Evolutionary conservation across 2,113 vertebrate genomes (phyloP), one percentile per base, ranked within the genome.

Genomic region (Columba livia): DNA sequence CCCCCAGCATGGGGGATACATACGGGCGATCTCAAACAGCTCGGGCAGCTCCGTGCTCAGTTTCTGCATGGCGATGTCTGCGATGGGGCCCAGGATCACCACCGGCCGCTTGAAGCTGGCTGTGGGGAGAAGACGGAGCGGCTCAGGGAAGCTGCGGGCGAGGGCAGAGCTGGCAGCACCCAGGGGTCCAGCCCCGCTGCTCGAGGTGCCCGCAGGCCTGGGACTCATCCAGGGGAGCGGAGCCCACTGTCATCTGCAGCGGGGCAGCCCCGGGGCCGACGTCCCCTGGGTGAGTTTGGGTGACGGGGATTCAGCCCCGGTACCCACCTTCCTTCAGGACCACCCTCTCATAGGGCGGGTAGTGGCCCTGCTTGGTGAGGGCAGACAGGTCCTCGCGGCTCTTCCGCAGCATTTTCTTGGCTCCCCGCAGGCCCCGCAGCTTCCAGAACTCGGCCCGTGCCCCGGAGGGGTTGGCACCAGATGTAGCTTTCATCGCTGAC

Each of bases 401-500:
- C 82, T 98, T 98, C 12, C 98, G 98, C 42, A 93, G 51, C 26
- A 97, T 97, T 97, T 98, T 99, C 97, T 99, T 99, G 92, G 98
- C 98, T 29, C 99, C 99, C 13, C 99, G 97, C 85, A 99, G 98
- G 14, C 99, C 99, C 29, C 99, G 98, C 67, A 99, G 98, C 96
- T 99, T 99, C 99, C 99, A 99, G 96, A 99, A 99, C 95, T 99
- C 99, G 0, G 99, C 99, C 12, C 99, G 98, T 3, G 98, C 97
- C 5, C 98, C 98, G 0, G 98, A 93, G 25, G 91, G 77, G 15
- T 97, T 98, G 14, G 95, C 61, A 15, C 88, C 66, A 0, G 97
- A 97, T 0, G 95, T 92, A 1, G 94, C 91, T 67, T 99, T 98
- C 96, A 99, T 98, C 3, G 97, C 93, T 0, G 98, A 97, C 95